phyloP scores from a whole-genome alignment of 1,140 invertebrate genomes.

The Caerostris extrusa region DNA sequence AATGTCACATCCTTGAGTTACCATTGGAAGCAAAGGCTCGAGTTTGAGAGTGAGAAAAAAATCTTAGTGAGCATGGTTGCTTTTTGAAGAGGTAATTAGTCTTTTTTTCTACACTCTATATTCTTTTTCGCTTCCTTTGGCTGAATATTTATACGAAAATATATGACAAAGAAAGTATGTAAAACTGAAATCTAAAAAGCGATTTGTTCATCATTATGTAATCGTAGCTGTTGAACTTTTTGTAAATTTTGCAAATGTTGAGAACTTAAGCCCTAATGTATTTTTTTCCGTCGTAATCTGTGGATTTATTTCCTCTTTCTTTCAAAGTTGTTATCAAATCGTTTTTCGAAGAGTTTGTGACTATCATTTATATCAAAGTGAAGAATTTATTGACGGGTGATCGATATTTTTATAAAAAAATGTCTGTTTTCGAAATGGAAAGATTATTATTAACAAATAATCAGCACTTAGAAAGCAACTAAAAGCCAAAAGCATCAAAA shows the following conservation, averaged over 20 bases:
- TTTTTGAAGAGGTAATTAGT: slow-evolving; percentile 25
- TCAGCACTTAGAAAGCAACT: neutral
- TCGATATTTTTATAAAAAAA: neutral
- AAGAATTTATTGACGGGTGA: neutral
- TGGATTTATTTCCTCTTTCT: neutral
- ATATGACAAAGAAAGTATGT: neutral
- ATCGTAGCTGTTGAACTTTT: neutral
- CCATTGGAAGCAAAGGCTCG: neutral
- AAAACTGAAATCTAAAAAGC: neutral
- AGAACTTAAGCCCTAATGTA: too few relatives aligned
- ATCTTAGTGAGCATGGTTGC: slow-evolving; percentile 25
- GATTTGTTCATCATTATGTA: neutral
- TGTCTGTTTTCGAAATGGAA: neutral
- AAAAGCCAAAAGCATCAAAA: too few relatives aligned
- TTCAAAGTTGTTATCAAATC: neutral
- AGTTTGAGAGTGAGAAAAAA: slow-evolving; percentile 42
- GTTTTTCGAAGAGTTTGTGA: neutral
- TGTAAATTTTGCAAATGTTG: too few relatives aligned
- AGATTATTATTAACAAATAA: neutral
- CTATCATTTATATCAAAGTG: neutral
- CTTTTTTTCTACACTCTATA: slow-evolving; percentile 3
- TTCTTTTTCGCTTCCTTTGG: neutral
- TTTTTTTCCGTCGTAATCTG: too few relatives aligned
- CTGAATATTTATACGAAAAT: neutral
- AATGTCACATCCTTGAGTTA: slow-evolving; percentile 66